Base-by-base conservation (phyloP, 1,140 invertebrate species). In the Coboldia fuscipes region DNA sequence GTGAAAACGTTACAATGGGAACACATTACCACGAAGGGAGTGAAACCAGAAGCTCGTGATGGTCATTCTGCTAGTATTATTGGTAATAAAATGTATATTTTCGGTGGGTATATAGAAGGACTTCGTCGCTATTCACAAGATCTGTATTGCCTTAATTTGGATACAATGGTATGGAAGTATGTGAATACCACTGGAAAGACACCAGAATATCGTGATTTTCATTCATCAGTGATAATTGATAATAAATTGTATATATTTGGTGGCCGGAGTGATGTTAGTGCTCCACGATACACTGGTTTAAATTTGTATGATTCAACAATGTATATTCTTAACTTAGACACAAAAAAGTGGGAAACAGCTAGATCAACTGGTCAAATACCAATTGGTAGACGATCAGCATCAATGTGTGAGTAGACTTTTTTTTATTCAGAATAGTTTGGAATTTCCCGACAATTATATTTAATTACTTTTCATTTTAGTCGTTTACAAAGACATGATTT, bases 11-110 rank as follows among this genome's bases (percentile, higher is more conserved):
- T 66, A 14, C 61, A 57, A 39, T 89, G 83, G 85, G 68, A 54
- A 20, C 58, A 56, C 22, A 72, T 78, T 8, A 20, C 45, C 38
- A 70, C 75, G 1, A 57, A 55, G 4, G 84, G 84, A 1, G 51
- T 53, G 10, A 56, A 73, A 29, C 86, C 88, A 0, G 68, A 69
- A 34, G 71, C 82, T 1, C 63, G 84, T 44, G 88, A 93, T 61
- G 88, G 88, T 0, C 88, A 93, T 56, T 76, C 82, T 12, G 83
- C 85, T 3, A 84, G 82, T 51, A 59, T 90, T 7, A 73, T 84
- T 37, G 62, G 65, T 37, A 61, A 81, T 44, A 68, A 67, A 42
- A 92, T 93, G 85, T 86, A 75, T 45, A 75, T 92, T 35, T 92
- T 88, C 62, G 88, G 84, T 16, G 86, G 86, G 5, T 90, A 73